Conservation (phyloP, 2,888 invertebrate genomes). For the Epicampocera succincta region DNA sequence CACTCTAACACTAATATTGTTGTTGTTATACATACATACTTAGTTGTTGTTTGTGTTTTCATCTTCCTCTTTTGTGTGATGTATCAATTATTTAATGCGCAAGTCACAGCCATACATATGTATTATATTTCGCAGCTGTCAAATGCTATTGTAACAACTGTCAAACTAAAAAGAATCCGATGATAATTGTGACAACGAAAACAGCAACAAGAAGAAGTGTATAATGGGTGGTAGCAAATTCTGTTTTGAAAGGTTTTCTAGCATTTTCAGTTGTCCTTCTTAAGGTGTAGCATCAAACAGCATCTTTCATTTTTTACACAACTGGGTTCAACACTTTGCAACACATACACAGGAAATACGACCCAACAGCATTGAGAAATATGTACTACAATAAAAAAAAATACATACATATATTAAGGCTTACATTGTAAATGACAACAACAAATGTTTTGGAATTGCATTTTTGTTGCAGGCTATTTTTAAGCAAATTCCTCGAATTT, state of each 20-base stretch:
- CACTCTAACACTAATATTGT: not conserved
- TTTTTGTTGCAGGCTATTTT: constrained; percentile 11
- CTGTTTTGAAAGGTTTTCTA: constrained; percentile 20
- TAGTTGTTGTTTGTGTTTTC: constrained; percentile 7
- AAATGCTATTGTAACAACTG: constrained; percentile 65
- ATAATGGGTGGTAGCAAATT: not conserved
- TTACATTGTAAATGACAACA: too few species aligned
- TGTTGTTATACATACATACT: too few species aligned
- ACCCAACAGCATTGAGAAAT: too few species aligned
- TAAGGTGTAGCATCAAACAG: constrained; percentile 61
- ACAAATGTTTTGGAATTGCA: too few species aligned
- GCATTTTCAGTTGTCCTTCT: constrained; percentile 53
- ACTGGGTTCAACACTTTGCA: not conserved
- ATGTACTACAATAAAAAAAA: too few species aligned
- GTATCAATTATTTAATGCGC: constrained; percentile 66
- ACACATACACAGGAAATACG: not conserved
- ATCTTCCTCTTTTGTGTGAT: constrained; percentile 14
- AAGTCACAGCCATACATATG: constrained; percentile 40
- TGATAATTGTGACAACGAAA: constrained; percentile 26
- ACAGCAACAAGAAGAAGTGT: not conserved
- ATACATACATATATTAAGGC: too few species aligned
- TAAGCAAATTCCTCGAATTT: constrained; percentile 11
- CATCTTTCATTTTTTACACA: constrained; percentile 10
- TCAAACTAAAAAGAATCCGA: constrained; percentile 49
- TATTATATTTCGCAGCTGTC: constrained; percentile 42